Conservation (phyloP, 2,888 invertebrate genomes). For the Rhyacophila evoluta region DNA sequence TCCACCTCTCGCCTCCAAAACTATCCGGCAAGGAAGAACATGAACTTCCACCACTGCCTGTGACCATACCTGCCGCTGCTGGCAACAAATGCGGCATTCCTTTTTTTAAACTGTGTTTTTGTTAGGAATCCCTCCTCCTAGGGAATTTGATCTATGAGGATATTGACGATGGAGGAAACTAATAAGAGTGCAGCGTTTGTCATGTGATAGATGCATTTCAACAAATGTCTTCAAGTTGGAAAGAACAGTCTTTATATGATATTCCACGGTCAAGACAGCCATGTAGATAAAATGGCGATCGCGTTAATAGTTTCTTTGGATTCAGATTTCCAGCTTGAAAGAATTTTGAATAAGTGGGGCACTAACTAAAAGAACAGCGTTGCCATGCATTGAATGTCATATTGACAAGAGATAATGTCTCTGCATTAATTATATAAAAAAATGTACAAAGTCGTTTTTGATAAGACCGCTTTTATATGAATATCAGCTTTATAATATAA, state of each 20-base stretch:
- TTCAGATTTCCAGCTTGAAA: too few species aligned
- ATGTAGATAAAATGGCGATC: too few species aligned
- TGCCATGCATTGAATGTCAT: not conserved
- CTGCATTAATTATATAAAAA: not conserved
- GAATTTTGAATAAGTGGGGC: too few species aligned
- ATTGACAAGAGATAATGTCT: not conserved
- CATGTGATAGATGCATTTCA: too few species aligned
- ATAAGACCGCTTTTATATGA: slow-evolving; percentile 6
- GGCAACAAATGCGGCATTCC: slow-evolving; percentile 38
- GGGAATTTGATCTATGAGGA: not conserved
- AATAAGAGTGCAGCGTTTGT: too few species aligned
- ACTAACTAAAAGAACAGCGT: not conserved
- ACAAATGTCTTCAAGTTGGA: too few species aligned
- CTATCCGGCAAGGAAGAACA: not conserved
- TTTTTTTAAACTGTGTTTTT: slow-evolving; percentile 51
- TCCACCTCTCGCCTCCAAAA: slow-evolving; percentile 56
- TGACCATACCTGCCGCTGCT: not conserved
- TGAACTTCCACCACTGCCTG: not conserved
- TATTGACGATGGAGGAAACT: not conserved
- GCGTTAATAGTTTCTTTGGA: too few species aligned
- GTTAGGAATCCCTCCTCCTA: slow-evolving; percentile 28
- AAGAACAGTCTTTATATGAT: too few species aligned
- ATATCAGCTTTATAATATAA: not conserved
- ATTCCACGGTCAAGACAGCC: too few species aligned
- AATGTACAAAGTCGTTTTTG: not conserved